A percentile compares a stretch with the other conserved stretches of the same genome.
Conservation (phyloP, 2,888 invertebrate genomes). For the Coelinius sp. region DNA sequence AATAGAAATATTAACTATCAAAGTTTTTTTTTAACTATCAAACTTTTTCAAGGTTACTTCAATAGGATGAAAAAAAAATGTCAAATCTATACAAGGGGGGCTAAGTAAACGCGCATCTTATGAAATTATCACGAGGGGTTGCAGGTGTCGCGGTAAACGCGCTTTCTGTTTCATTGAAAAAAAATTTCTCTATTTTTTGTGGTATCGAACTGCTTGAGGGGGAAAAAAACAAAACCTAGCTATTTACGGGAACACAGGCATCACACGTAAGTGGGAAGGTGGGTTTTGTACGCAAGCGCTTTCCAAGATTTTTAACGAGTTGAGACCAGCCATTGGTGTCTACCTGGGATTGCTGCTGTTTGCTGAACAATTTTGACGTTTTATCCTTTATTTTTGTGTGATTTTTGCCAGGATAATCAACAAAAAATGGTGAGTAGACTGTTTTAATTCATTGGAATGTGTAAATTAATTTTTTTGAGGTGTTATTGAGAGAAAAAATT, state of each 20-base stretch:
- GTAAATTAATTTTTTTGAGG: neutral
- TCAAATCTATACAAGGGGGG: no score
- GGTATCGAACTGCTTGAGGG: neutral
- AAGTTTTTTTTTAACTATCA: no score
- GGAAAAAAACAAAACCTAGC: neutral
- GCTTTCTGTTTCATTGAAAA: neutral
- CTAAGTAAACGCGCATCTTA: no score
- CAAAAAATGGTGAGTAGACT: neutral
- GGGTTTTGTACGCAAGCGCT: neutral
- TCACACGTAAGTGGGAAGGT: neutral
- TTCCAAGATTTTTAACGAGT: neutral
- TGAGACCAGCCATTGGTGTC: constrained; percentile 21
- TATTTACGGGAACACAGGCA: constrained; percentile 9
- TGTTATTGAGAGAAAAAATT: neutral
- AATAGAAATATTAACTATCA: no score
- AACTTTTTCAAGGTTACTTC: no score
- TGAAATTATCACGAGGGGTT: no score
- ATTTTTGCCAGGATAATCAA: neutral
- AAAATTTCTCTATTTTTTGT: neutral
- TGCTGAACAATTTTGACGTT: constrained; percentile 21
- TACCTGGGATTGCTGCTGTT: constrained; percentile 24
- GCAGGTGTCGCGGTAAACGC: neutral
- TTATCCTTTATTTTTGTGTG: constrained; percentile 18
- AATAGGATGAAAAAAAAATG: no score
- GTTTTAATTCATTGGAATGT: neutral